Evolutionary conservation across 2,888 invertebrate genomes (phyloP).

Genomic region (Euphydryas editha): DNA sequence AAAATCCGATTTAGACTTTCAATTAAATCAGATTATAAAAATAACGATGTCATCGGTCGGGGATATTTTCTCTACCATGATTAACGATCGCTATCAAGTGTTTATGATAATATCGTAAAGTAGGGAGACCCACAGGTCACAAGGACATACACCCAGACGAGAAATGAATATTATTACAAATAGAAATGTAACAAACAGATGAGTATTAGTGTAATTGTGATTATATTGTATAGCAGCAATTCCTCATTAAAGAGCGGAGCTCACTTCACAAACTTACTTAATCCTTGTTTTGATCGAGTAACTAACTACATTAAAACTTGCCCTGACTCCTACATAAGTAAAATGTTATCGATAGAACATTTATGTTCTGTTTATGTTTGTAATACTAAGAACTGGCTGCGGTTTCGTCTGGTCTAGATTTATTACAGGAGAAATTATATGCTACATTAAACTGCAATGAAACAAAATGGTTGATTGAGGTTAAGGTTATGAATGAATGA

Average conservation of each 20-base stretch:
- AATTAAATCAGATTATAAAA: no score
- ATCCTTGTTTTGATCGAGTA: slow-evolving; percentile 17
- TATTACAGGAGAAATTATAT: not conserved
- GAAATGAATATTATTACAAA: no score
- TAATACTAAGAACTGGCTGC: not conserved
- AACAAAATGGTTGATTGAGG: no score
- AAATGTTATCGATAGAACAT: not conserved
- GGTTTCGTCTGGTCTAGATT: not conserved
- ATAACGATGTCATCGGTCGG: no score
- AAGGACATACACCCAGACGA: no score
- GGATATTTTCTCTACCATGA: no score
- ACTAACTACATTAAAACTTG: slow-evolving; percentile 26
- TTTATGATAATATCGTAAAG: no score
- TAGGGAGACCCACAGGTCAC: no score
- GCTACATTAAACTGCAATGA: no score
- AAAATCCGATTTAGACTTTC: no score
- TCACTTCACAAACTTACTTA: slow-evolving; percentile 21
- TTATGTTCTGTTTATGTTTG: not conserved
- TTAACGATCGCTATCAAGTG: no score
- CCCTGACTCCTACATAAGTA: not conserved
- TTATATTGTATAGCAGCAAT: not conserved
- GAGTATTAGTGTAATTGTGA: not conserved
- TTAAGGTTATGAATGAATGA: no score
- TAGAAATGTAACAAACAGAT: not conserved
- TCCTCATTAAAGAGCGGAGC: slow-evolving; percentile 15